phyloP scores from a whole-genome alignment of 2,113 vertebrate species.

The Thermophis baileyi region DNA sequence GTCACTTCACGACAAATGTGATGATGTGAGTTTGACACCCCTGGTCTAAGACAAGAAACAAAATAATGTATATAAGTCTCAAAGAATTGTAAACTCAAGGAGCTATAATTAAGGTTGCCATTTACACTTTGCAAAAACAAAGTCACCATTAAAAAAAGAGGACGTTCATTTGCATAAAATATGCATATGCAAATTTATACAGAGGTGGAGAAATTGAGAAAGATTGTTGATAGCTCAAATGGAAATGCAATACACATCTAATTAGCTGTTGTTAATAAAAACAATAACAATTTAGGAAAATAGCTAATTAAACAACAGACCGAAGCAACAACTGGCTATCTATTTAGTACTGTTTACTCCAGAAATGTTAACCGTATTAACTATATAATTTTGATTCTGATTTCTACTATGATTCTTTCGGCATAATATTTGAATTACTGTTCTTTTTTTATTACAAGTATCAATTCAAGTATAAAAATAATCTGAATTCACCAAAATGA shows the following conservation, averaged over 20 bases:
- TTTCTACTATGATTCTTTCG: background rate
- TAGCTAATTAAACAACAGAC: background rate
- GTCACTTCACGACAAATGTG: too few relatives aligned
- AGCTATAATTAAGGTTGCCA: background rate
- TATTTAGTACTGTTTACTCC: background rate
- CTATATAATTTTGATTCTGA: background rate
- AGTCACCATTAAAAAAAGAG: background rate
- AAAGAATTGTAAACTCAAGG: background rate
- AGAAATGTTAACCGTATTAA: background rate
- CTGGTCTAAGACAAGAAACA: background rate
- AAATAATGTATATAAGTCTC: background rate
- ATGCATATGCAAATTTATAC: background rate
- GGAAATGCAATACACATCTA: background rate
- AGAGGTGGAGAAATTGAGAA: background rate
- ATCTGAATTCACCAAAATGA: background rate
- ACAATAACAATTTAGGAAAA: background rate
- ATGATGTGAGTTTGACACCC: too few relatives aligned
- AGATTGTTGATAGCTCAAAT: background rate
- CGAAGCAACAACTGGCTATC: background rate
- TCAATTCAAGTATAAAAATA: background rate
- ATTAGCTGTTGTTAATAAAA: background rate
- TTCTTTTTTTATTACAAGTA: background rate
- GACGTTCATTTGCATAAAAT: background rate
- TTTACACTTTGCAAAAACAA: background rate
- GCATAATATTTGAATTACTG: background rate